A percentile compares a stretch with the other conserved stretches of the same genome.
phyloP scores from a whole-genome alignment of 2,888 invertebrate genomes.

The Ophion slaviceki region DNA sequence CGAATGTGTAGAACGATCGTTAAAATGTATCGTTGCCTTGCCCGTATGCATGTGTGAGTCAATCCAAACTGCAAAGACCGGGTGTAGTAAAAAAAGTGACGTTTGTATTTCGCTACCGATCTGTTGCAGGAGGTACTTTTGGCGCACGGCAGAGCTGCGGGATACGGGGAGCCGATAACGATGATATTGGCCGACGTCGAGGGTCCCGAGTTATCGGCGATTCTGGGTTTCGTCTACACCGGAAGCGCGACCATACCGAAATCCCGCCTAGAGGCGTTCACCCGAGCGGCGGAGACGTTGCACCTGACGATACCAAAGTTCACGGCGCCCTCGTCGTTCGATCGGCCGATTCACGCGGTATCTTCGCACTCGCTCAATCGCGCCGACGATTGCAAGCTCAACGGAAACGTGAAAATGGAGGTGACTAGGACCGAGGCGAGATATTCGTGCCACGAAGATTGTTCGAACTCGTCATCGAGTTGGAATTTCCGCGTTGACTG shows the following conservation, averaged over 20 bases:
- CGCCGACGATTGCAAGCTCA: slow-evolving; percentile 68
- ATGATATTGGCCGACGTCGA: slow-evolving; percentile 88
- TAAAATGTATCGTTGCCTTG: no score
- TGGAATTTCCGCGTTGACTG: slow-evolving; percentile 48
- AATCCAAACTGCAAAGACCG: no score
- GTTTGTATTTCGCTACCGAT: background rate
- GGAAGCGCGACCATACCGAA: slow-evolving; percentile 87
- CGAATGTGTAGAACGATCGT: no score
- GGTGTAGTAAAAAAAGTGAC: background rate
- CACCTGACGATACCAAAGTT: slow-evolving; percentile 77
- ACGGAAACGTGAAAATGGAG: slow-evolving; percentile 72
- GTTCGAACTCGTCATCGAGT: slow-evolving; percentile 55
- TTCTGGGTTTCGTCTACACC: slow-evolving; percentile 89
- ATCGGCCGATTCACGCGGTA: background rate
- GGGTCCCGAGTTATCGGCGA: slow-evolving; percentile 86
- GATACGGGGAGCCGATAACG: slow-evolving; percentile 85
- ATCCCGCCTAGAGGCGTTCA: slow-evolving; percentile 86
- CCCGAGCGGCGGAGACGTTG: slow-evolving; percentile 84
- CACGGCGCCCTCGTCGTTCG: slow-evolving; percentile 57
- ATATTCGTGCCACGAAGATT: slow-evolving; percentile 71
- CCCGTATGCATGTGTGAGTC: no score
- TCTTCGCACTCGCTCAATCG: background rate
- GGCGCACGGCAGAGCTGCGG: slow-evolving; percentile 76
- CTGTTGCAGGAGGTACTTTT: slow-evolving; percentile 79
- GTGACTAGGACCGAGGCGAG: slow-evolving; percentile 69